Base-by-base conservation (phyloP, 2,888 invertebrate genomes). In the Drosophila infuscata region DNA sequence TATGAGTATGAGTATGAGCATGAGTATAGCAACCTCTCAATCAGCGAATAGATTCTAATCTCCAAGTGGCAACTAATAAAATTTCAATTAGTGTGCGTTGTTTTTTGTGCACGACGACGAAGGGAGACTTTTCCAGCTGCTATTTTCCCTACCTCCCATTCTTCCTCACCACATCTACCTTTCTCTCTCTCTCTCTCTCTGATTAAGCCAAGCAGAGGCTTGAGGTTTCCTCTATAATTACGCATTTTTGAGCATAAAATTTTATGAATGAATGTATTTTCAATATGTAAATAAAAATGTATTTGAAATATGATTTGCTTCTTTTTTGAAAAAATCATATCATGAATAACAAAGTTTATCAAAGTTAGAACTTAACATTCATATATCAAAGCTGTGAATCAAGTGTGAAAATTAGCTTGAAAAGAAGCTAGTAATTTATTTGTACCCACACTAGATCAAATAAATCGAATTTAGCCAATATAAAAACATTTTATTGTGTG, bases 31-130 rank as follows among this genome's bases (percentile, higher is more conserved):
- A 70, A 73, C 77, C 76, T 70, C 48, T 65, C 64, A 72, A 72
- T 73, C 80, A 58, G 33, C 79, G 56, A 64, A 62, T 41, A 41
- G 83, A 88, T 88, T 88, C 83, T 88, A 88, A 84, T 84, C 83
- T 74, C 67, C 57, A 68, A 81, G 70, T 79, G 79, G 68, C 78
- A 79, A 79, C 76, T 83, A 74, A 81, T 79, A 77, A 70, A 73
- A 83, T 77, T 83, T 88, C 81, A 88, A 84, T 88, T 85, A 88
- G 81, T 60, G 53, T 64, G 57, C 56, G 57, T 74, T 76, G 62
- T 65, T 72, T 69, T 65, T 65, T 62, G 35, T 33, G 33, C 46
- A n/a, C 9, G 41, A 38, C 7, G 41, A 35, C 43, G 17, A 49
- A 46, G 54, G 36, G 58, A 52, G 58, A 59, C 51, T 49, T 46